Evolutionary conservation across 2,113 vertebrate genomes (phyloP).

Genomic region (Eupsittula cactorum): DNA sequence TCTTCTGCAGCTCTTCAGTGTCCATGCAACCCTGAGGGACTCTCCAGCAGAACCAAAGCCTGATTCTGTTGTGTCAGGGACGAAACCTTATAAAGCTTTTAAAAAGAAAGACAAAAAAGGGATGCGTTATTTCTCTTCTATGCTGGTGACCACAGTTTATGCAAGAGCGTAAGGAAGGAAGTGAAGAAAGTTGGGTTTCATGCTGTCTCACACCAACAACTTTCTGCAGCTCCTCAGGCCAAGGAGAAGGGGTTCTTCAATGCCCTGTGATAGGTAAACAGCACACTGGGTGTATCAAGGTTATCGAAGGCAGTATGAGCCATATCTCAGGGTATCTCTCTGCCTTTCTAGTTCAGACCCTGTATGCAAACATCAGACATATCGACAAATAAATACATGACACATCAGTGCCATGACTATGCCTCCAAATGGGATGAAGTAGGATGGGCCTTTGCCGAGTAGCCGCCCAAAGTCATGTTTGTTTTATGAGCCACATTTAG

Average conservation of each 20-base stretch:
- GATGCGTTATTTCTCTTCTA: background rate
- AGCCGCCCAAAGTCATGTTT: background rate
- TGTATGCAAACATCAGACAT: background rate
- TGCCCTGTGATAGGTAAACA: background rate
- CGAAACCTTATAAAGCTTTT: background rate
- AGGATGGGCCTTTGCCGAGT: background rate
- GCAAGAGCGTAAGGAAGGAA: conserved; percentile 56
- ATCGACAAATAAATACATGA: background rate
- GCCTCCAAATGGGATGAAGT: background rate
- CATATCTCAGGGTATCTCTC: background rate
- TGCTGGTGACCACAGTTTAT: background rate
- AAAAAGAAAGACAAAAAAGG: background rate
- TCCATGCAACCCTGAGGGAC: accelerated
- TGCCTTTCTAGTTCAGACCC: background rate
- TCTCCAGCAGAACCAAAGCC: background rate
- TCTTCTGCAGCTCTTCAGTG: background rate
- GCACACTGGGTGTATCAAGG: background rate
- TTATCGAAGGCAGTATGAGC: background rate
- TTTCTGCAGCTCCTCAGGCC: background rate
- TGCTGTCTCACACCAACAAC: background rate
- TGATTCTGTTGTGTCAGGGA: background rate
- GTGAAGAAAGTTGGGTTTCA: background rate
- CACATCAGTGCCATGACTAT: background rate
- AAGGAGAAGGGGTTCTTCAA: background rate
- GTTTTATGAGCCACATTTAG: background rate